Conservation (phyloP, 2,888 invertebrate genomes). For the Lypha dubia region DNA sequence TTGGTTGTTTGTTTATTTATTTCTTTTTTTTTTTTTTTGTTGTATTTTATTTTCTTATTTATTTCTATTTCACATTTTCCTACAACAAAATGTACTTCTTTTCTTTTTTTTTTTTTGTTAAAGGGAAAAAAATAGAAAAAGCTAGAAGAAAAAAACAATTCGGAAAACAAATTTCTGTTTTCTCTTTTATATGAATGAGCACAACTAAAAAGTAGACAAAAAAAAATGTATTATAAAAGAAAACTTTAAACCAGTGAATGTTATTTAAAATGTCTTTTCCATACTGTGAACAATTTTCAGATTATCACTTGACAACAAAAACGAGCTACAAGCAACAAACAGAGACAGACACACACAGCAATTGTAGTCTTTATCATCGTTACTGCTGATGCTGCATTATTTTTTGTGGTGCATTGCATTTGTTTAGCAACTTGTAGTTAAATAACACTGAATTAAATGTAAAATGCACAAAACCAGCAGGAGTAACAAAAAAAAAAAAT, state of each 20-base stretch:
- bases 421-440: slow-evolving; percentile 26
- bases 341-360: slow-evolving; percentile 16
- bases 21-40: not conserved
- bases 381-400: slow-evolving; percentile 15
- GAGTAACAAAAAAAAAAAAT: not conserved
- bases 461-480: slow-evolving; percentile 13
- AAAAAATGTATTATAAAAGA: not conserved
- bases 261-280: slow-evolving; percentile 70
- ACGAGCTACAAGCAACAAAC: slow-evolving; percentile 2
- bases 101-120: not conserved
- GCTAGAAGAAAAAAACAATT: slow-evolving; percentile 33
- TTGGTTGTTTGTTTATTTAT: slow-evolving; percentile 4
- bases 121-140: slow-evolving; percentile 5
- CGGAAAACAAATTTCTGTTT: slow-evolving; percentile 47
- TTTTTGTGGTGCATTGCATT: slow-evolving; percentile 11
- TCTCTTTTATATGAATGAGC: slow-evolving; percentile 20
- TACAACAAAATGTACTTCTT: slow-evolving; percentile 16
- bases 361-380: slow-evolving; percentile 20
- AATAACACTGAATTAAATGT: slow-evolving; percentile 37
- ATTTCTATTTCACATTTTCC: not conserved
- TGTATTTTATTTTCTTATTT: slow-evolving; percentile 13
- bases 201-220: slow-evolving; percentile 4
- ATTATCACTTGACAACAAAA: slow-evolving; percentile 71
- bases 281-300: slow-evolving; percentile 73
- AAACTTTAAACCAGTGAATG: slow-evolving; percentile 44